Evolutionary conservation across 1,140 invertebrate genomes (phyloP).

Genomic region (Melipona quadrifasciata): DNA sequence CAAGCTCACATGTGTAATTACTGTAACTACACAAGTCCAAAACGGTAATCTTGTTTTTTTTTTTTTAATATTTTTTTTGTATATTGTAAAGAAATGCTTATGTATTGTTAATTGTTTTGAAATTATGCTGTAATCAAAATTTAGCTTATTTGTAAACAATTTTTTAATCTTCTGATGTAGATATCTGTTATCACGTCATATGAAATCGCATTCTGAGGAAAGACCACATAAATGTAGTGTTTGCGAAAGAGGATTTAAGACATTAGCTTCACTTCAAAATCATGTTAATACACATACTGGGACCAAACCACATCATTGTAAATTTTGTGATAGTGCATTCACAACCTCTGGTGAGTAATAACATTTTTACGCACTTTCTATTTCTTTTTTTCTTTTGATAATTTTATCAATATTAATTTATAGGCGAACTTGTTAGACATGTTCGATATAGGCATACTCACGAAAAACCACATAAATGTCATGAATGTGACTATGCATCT

Average conservation of each 20-base stretch:
- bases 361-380: not conserved
- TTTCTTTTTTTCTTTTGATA: not conserved
- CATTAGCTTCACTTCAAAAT: conserved; percentile 95
- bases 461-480: conserved; percentile 97
- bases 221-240: conserved; percentile 96
- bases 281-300: conserved; percentile 98
- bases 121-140: not conserved
- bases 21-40: conserved; percentile 94
- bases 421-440: conserved; percentile 96
- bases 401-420: conserved; percentile 49
- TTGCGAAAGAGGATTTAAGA: conserved; percentile 97
- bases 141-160: not conserved
- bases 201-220: conserved; percentile 98
- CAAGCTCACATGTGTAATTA: conserved; percentile 93
- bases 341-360: conserved; percentile 91
- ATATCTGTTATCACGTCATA: conserved; percentile 94
- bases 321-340: conserved; percentile 95
- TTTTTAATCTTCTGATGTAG: conserved; percentile 71
- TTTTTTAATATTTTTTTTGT: too few relatives aligned
- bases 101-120: conserved; percentile 15
- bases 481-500: conserved; percentile 96
- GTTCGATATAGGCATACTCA: conserved; percentile 96
- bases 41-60: conserved; percentile 81
- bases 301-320: conserved; percentile 96
- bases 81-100: not conserved